Evolutionary conservation across 1,140 invertebrate genomes (phyloP).

Genomic region (Pantala flavescens): DNA sequence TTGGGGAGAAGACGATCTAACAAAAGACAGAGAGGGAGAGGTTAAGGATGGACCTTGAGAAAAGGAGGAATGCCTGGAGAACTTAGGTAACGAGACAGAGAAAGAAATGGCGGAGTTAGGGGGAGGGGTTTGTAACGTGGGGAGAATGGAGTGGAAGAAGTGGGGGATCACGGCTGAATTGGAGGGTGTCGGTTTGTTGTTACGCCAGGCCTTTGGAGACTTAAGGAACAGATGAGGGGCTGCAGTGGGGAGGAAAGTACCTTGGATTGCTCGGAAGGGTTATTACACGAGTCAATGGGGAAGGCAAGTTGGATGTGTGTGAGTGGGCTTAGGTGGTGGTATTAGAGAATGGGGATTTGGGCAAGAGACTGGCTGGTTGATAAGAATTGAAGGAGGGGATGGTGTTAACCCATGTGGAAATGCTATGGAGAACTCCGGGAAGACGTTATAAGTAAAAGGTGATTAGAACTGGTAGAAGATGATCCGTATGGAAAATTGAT

Average conservation of each 20-base stretch:
- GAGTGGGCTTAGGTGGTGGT: too few species aligned
- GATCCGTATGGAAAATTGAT: too few species aligned
- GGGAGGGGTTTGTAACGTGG: background rate
- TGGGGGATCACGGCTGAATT: background rate
- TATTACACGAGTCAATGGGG: background rate
- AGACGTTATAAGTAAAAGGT: too few species aligned
- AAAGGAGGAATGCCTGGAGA: background rate
- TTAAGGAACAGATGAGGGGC: background rate
- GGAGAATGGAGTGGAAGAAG: background rate
- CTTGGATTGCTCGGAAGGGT: conserved; percentile 3
- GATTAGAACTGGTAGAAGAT: too few species aligned
- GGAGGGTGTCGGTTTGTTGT: background rate
- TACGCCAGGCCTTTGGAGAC: background rate
- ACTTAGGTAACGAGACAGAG: too few species aligned
- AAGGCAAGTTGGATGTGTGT: background rate
- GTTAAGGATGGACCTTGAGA: background rate
- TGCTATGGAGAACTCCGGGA: too few species aligned
- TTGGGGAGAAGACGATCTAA: background rate
- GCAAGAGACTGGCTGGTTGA: too few species aligned
- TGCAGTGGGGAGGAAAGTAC: background rate
- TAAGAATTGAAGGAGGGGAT: too few species aligned
- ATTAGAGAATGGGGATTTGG: too few species aligned
- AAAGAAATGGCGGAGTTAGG: background rate
- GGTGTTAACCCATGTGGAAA: too few species aligned
- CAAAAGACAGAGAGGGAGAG: background rate